A percentile compares a stretch with the other conserved stretches of the same genome.
These are phyloP conservation scores for Trematomus loennbergii DNA, from an alignment of 2,113 vertebrate genomes.

Conservation along the genomic window DNA sequence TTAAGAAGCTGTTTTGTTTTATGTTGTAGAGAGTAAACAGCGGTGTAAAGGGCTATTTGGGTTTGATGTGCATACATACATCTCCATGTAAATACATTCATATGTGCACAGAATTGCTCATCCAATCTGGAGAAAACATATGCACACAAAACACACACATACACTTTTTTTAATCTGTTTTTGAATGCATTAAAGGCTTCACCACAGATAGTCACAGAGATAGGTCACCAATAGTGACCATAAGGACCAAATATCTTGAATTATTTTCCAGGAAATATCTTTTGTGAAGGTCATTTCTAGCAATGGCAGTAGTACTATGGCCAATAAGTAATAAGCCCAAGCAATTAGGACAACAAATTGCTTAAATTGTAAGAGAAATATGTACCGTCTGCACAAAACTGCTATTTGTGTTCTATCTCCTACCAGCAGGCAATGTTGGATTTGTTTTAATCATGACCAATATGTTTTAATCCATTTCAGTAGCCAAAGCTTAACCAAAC, in stretches of 20 bases:
- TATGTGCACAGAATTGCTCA: conserved; percentile 59
- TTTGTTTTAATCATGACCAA: background rate
- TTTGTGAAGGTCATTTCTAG: background rate
- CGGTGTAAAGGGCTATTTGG: conserved; percentile 64
- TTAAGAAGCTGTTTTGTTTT: conserved; percentile 74
- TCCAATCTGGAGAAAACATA: conserved; percentile 34
- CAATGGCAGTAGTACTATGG: background rate
- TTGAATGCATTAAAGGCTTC: background rate
- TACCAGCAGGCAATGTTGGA: background rate
- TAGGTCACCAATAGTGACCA: background rate
- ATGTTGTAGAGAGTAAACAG: conserved; percentile 70
- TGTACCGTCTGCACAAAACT: too few species aligned
- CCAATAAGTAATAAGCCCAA: too few species aligned
- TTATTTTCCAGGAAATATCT: background rate
- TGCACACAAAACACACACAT: background rate
- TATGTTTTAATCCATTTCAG: background rate
- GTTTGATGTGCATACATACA: conserved; percentile 67
- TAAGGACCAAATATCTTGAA: background rate
- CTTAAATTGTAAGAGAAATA: too few species aligned
- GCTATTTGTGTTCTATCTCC: background rate
- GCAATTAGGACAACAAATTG: too few species aligned
- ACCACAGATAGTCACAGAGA: background rate
- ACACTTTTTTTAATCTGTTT: conserved; percentile 1
- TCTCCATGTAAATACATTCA: conserved; percentile 70
- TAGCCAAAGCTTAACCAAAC: too few species aligned